A percentile compares a stretch with the other conserved stretches of the same genome.
These are phyloP conservation scores for Kryptolebias marmoratus DNA, from an alignment of 2,113 vertebrate genomes.

Conservation along the genomic window DNA sequence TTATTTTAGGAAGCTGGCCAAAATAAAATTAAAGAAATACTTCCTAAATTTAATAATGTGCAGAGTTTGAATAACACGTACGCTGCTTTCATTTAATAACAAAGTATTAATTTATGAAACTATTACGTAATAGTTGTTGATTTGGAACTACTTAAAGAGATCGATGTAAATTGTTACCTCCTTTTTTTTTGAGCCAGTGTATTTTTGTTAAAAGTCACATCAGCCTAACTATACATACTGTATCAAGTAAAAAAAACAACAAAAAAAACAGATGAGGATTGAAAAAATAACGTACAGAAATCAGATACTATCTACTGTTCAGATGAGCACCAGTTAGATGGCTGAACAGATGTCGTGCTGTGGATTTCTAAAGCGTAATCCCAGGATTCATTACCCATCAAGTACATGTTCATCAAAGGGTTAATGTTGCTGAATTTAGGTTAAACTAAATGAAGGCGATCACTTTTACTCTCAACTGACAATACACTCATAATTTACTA, in stretches of 20 bases:
- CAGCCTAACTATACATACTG: not conserved
- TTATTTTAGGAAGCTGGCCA: no score
- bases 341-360: slow-evolving; percentile 60
- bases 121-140: no score
- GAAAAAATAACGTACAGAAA: not conserved
- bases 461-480: slow-evolving; percentile 6
- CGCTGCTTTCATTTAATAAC: no score
- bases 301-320: not conserved
- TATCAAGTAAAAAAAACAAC: not conserved
- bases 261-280: not conserved
- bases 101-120: no score
- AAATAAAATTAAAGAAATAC: no score
- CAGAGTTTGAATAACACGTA: no score
- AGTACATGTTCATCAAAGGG: slow-evolving; percentile 41
- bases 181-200: no score
- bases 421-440: slow-evolving; percentile 64
- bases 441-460: slow-evolving; percentile 38
- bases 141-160: no score
- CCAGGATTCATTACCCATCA: slow-evolving; percentile 44
- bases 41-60: no score
- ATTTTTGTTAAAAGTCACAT: not conserved
- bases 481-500: not conserved
- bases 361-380: slow-evolving; percentile 61
- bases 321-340: not conserved
- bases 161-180: no score